Percentiles rank a stretch among this genome's conserved stretches.
Conservation (phyloP, 2,113 vertebrate genomes). For the Pithys albifrons region DNA sequence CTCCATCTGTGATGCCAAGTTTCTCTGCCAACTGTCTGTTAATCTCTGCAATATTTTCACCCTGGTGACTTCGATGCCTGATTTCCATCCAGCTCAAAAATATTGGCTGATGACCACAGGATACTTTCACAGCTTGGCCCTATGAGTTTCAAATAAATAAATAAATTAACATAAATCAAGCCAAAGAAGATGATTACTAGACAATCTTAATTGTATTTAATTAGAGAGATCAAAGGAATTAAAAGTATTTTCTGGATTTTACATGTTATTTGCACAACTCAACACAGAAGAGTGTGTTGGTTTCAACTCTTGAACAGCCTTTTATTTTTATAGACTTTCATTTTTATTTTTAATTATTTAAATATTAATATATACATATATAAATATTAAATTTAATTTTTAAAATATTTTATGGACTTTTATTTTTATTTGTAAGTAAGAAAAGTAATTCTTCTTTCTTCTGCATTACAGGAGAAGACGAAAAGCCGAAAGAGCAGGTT, state of each 20-base stretch:
- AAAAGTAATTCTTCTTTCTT: not conserved
- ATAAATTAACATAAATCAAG: not conserved
- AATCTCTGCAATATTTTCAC: slow-evolving; percentile 82
- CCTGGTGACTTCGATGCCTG: slow-evolving; percentile 64
- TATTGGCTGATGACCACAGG: slow-evolving; percentile 73
- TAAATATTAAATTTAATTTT: no score
- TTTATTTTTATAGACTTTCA: not conserved
- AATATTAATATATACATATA: no score
- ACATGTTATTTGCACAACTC: not conserved
- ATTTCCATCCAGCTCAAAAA: slow-evolving; percentile 91
- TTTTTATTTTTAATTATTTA: no score
- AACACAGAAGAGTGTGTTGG: fast-evolving
- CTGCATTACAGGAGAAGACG: not conserved
- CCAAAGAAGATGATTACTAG: not conserved
- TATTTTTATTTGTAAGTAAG: not conserved
- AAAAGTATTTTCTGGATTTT: not conserved
- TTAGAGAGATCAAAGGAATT: not conserved
- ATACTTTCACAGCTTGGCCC: slow-evolving; percentile 90
- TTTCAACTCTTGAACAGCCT: not conserved
- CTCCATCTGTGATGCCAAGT: slow-evolving; percentile 85
- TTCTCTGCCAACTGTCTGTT: slow-evolving; percentile 88
- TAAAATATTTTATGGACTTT: no score
- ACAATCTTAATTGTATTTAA: not conserved
- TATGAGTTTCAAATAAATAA: slow-evolving; percentile 52
- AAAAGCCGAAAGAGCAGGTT: not conserved